phyloP scores from a whole-genome alignment of 2,888 invertebrate species.

The Eurois occulta region DNA sequence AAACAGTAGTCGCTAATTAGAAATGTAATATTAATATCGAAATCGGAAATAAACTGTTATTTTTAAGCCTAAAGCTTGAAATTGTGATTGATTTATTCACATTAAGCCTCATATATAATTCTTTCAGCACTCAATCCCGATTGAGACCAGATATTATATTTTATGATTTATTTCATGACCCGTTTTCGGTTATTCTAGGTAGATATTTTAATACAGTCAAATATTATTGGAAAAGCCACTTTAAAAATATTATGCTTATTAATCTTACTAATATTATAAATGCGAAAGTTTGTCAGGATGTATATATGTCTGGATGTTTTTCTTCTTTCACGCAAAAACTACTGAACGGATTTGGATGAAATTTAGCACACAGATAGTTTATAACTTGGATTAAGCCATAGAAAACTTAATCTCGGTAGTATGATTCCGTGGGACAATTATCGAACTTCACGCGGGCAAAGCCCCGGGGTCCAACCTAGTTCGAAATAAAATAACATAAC shows the following conservation, averaged over 20 bases:
- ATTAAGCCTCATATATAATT: slow-evolving; percentile 38
- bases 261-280: too few species aligned
- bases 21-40: neutral
- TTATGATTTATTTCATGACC: slow-evolving; percentile 8
- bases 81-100: slow-evolving; percentile 40
- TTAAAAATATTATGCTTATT: neutral
- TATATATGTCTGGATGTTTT: too few species aligned
- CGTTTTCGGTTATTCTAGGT: neutral
- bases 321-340: too few species aligned
- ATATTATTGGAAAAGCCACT: neutral
- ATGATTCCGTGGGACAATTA: too few species aligned
- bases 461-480: too few species aligned
- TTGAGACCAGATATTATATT: neutral
- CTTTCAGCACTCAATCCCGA: slow-evolving; percentile 18
- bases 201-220: neutral
- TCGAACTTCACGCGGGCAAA: too few species aligned
- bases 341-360: too few species aligned
- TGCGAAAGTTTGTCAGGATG: too few species aligned
- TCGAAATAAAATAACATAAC: neutral
- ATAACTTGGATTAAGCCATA: too few species aligned
- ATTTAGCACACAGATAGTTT: too few species aligned
- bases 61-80: slow-evolving; percentile 7
- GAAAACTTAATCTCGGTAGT: too few species aligned
- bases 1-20: neutral
- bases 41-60: slow-evolving; percentile 24